phyloP scores from a whole-genome alignment of 2,113 vertebrate species.

The Lagenorhynchus albirostris region DNA sequence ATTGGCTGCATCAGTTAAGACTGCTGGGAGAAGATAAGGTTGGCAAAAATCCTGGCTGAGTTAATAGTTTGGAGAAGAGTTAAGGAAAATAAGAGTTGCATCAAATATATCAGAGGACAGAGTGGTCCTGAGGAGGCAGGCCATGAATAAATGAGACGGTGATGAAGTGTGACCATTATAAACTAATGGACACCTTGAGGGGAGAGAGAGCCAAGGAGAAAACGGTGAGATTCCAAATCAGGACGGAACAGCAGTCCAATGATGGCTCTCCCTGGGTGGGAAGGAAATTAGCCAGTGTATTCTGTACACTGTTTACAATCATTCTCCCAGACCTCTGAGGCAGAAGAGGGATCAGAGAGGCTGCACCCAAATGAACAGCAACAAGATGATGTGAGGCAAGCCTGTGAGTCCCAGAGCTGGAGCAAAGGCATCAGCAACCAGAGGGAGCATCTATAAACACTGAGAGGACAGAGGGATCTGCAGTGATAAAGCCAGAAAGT shows the following conservation, averaged over 20 bases:
- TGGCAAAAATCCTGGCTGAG: slow-evolving; percentile 60
- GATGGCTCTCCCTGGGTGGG: background rate
- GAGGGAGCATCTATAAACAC: background rate
- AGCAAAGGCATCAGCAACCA: rapidly evolving
- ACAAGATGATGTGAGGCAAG: background rate
- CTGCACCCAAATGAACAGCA: background rate
- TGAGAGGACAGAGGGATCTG: background rate
- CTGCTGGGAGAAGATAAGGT: slow-evolving; percentile 54
- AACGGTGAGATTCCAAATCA: background rate
- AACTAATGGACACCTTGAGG: background rate
- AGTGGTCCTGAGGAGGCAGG: background rate
- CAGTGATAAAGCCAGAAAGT: background rate
- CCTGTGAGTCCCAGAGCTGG: background rate
- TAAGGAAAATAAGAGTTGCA: slow-evolving; percentile 51
- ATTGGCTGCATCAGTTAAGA: slow-evolving; percentile 50
- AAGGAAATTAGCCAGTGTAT: background rate
- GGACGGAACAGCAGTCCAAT: background rate
- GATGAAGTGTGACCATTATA: background rate
- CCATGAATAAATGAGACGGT: background rate
- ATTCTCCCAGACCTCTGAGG: background rate
- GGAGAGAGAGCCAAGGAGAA: background rate
- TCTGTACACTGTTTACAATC: background rate
- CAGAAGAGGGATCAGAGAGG: background rate
- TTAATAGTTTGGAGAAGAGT: slow-evolving; percentile 53
- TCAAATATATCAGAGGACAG: slow-evolving; percentile 19